A percentile compares a stretch with the other conserved stretches of the same genome.
phyloP scores from a whole-genome alignment of 1,140 invertebrate species.

The Pogonognathellus flavescens region DNA sequence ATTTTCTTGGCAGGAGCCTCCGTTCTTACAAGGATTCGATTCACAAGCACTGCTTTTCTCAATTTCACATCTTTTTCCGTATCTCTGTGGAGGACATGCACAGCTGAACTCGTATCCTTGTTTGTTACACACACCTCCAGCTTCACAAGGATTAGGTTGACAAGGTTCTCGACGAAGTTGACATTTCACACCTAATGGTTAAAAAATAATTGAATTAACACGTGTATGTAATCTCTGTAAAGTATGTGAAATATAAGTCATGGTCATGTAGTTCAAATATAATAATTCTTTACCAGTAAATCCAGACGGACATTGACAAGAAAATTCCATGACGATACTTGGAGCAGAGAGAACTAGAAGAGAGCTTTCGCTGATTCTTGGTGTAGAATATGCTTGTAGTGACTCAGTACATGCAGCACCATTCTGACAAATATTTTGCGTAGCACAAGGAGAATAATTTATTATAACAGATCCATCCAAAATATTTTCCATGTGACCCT shows the following conservation, averaged over 20 bases:
- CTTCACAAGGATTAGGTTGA: constrained; percentile 88
- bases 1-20: constrained; percentile 89
- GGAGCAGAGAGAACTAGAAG: constrained; percentile 85
- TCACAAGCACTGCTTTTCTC: constrained; percentile 86
- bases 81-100: constrained; percentile 80
- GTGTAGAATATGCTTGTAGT: constrained; percentile 79
- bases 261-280: too few species aligned
- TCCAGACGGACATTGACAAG: constrained; percentile 83
- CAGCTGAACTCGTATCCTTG: constrained; percentile 87
- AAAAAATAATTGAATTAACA: neutral
- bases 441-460: constrained; percentile 81
- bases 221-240: neutral
- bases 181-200: constrained; percentile 75
- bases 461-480: constrained; percentile 67
- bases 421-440: constrained; percentile 79
- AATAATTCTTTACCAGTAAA: constrained; percentile 76
- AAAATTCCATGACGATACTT: constrained; percentile 81
- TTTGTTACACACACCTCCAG: constrained; percentile 84
- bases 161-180: constrained; percentile 90
- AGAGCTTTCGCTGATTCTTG: constrained; percentile 80
- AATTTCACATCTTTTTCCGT: constrained; percentile 87
- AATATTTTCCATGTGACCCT: constrained; percentile 70
- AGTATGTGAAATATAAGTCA: neutral
- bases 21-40: constrained; percentile 87
- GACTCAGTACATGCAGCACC: constrained; percentile 81